Base-by-base conservation (phyloP, 2,113 vertebrate genomes). In the Sialia sialis region DNA sequence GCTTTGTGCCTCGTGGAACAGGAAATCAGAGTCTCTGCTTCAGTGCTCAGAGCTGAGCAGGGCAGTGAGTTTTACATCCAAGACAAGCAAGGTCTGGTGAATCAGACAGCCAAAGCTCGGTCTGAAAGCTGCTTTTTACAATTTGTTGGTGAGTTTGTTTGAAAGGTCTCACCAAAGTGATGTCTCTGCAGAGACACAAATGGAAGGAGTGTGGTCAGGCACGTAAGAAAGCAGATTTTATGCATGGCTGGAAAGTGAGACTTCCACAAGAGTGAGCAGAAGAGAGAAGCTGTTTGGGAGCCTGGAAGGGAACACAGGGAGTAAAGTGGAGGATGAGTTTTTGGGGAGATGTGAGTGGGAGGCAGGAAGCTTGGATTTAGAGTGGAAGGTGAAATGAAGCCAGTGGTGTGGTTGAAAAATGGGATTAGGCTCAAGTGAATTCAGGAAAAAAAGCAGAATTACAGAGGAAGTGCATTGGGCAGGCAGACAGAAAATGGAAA, bases 21-120 rank as follows among this genome's bases (percentile, higher is more conserved):
- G 95, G 95, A 90, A 95, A 91, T 93, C 79, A 68, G 60, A 69
- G 58, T 39, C 78, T 34, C 54, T 90, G 84, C 75, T 86, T 55
- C 90, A 80, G 48, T 74, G 63, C 68, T 91, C 48, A 77, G 51
- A 89, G 30, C 46, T 43, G 63, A 88, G 44, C 55, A 44, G 58
- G 49, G 39, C 67, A 55, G 43, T 51, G 72, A 52, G 49, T 56
- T 18, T 88, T 70, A 3, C 36, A 34, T 67, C 44, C 39, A 48
- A 69, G 46, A 58, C 12, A 73, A 76, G 29, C 38, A 39, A 36
- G 21, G 63, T 58, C 75, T 92, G 68, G 59, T 78, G 46, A 59
- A 52, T 92, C 63, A 59, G 27, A 67, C 78, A n/a, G 48, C 29
- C 27, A 68, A 52, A 46, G 4, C 29, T 52, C 66, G n/a, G 13